Conservation (phyloP, 2,113 vertebrate species). For the Plotosus lineatus region DNA sequence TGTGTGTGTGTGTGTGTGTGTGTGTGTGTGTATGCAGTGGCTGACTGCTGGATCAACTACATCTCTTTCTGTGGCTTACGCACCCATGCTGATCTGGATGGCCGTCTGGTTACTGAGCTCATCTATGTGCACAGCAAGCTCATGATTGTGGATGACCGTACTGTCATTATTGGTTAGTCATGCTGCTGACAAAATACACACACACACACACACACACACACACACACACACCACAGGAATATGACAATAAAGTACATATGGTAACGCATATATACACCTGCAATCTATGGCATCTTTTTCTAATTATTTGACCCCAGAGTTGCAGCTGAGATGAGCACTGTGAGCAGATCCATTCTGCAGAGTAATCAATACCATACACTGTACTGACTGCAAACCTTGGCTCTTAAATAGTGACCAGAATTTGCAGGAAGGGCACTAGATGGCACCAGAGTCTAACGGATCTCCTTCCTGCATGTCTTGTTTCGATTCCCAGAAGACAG, state of each 20-base stretch:
- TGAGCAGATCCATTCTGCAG: not conserved
- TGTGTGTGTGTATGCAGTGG: slow-evolving; percentile 49
- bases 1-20: slow-evolving; percentile 35
- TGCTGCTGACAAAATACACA: slow-evolving; percentile 18
- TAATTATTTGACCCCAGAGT: not conserved
- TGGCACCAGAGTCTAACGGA: slow-evolving; percentile 57
- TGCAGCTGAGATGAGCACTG: not conserved
- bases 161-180: slow-evolving; percentile 56
- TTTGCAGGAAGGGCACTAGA: slow-evolving; percentile 53
- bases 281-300: too few relatives aligned
- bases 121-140: slow-evolving; percentile 60
- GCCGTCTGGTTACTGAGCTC: slow-evolving; percentile 61
- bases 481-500: slow-evolving; percentile 6
- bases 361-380: not conserved
- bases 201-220: not conserved
- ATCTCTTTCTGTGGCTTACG: slow-evolving; percentile 56
- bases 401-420: not conserved
- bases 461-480: not conserved
- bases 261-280: not conserved
- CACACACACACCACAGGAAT: not conserved
- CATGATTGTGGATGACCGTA: slow-evolving; percentile 54
- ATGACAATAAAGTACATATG: not conserved
- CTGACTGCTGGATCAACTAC: slow-evolving; percentile 54
- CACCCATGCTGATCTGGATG: slow-evolving; percentile 60
- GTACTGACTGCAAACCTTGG: not conserved